Evolutionary conservation across 2,113 vertebrate species (phyloP).

Genomic region (Protobothrops flavoviridis): DNA sequence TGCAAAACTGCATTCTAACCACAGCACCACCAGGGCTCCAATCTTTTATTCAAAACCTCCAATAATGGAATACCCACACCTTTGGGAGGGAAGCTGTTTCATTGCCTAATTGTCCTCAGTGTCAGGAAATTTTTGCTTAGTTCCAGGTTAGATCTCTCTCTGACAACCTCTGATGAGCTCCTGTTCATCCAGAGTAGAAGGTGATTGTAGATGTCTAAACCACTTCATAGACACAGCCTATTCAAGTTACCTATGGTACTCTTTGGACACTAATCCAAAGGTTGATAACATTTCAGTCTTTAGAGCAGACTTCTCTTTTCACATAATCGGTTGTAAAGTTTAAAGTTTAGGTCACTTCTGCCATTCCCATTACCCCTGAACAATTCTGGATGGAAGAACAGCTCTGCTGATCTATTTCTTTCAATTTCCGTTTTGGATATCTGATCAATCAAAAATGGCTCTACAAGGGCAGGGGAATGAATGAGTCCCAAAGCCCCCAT

Average conservation of each 20-base stretch:
- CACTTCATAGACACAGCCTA: background rate
- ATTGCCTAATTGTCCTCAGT: too few species aligned
- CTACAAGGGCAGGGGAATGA: background rate
- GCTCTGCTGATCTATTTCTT: background rate
- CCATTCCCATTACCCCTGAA: background rate
- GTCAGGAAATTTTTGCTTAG: too few species aligned
- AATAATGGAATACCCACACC: too few species aligned
- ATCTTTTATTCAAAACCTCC: too few species aligned
- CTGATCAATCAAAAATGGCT: background rate
- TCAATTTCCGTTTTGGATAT: background rate
- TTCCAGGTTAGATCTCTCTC: too few species aligned
- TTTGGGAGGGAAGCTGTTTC: too few species aligned
- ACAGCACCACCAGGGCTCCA: too few species aligned
- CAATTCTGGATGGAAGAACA: background rate
- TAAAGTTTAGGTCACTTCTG: background rate
- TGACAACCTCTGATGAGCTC: too few species aligned
- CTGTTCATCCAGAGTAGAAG: background rate
- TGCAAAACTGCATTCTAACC: background rate
- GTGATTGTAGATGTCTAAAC: background rate
- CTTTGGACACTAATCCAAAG: background rate
- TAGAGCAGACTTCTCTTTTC: background rate
- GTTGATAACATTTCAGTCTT: background rate
- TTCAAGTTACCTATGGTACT: background rate
- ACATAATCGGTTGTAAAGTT: background rate
- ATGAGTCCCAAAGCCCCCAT: background rate